Conservation (phyloP, 2,797 vertebrate genomes). For the Rhinoraja longicauda region DNA sequence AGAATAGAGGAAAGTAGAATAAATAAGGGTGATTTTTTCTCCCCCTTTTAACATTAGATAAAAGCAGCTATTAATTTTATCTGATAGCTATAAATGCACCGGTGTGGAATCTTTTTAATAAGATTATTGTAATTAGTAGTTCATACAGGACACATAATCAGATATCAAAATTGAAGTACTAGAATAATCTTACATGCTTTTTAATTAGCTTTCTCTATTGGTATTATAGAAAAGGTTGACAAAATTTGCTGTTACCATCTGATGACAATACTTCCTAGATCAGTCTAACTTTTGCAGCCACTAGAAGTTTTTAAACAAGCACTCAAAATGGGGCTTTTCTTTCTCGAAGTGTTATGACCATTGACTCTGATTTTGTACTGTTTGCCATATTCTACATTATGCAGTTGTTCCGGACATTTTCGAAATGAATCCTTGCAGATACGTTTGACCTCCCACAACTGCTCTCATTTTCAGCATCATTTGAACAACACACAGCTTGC, state of each 20-base stretch:
- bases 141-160: constrained; percentile 35
- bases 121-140: constrained; percentile 35
- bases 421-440: neutral
- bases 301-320: neutral
- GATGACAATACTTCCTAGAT: neutral
- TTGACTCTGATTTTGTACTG: neutral
- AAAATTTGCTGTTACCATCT: constrained; percentile 16
- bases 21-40: constrained; percentile 27
- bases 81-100: constrained; percentile 31
- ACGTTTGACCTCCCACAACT: neutral
- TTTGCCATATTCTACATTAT: neutral
- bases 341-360: neutral
- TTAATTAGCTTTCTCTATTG: constrained; percentile 38
- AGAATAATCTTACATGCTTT: constrained; percentile 32
- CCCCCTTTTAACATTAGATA: constrained; percentile 11
- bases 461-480: neutral
- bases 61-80: constrained; percentile 39
- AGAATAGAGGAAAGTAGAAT: constrained; percentile 24
- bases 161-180: constrained; percentile 25
- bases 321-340: neutral
- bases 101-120: constrained; percentile 36
- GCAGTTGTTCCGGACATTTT: neutral
- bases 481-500: neutral
- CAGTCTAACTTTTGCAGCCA: neutral
- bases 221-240: neutral